phyloP scores from a whole-genome alignment of 2,113 vertebrate species.

The Isurus oxyrinchus region DNA sequence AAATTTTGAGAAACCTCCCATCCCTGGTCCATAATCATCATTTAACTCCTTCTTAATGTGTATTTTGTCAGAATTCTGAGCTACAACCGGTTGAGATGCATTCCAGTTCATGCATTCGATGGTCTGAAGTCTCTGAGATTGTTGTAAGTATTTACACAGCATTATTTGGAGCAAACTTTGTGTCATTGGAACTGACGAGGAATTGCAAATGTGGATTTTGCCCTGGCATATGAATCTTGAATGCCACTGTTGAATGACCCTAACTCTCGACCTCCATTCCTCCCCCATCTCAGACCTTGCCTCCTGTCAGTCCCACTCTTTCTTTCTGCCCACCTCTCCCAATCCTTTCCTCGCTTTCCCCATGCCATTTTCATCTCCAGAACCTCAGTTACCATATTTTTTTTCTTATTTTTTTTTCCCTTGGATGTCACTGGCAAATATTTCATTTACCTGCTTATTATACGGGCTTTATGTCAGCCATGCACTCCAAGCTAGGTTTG shows the following conservation, averaged over 20 bases:
- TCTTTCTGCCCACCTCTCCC: neutral
- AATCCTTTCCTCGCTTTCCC: neutral
- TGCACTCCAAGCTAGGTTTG: neutral
- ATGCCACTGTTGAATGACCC: neutral
- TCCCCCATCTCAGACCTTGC: neutral
- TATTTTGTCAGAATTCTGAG: conserved; percentile 75
- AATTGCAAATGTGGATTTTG: neutral
- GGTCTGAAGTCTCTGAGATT: conserved; percentile 84
- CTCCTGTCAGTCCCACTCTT: neutral
- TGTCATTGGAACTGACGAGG: neutral
- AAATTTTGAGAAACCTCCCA: neutral
- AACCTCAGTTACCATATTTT: neutral
- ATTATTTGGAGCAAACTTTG: neutral
- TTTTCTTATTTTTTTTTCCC: neutral
- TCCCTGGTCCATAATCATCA: neutral
- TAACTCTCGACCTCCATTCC: neutral
- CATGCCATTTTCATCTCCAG: conserved; percentile 18
- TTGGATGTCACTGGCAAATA: neutral
- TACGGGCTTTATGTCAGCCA: neutral
- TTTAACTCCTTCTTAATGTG: conserved; percentile 25
- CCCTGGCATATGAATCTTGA: neutral
- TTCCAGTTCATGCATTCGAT: conserved; percentile 79
- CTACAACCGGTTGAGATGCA: conserved; percentile 88
- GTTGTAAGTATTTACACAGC: conserved; percentile 68
- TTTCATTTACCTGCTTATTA: neutral